These are phyloP conservation scores for Bombus haemorrhoidalis DNA, from an alignment of 1,140 invertebrate genomes.

Conservation along the genomic window DNA sequence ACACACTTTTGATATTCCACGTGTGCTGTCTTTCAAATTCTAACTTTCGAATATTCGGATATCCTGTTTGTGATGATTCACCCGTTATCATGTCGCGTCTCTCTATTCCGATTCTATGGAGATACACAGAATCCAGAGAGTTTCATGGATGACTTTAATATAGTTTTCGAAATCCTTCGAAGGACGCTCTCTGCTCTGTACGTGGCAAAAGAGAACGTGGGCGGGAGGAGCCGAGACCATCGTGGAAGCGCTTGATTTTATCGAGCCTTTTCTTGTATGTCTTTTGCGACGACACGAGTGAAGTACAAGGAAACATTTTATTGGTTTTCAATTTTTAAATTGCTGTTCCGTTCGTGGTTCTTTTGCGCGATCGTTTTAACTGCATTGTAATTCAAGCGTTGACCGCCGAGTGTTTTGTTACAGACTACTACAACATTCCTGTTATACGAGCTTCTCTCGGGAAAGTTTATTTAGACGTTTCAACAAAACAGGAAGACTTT, in stretches of 20 bases:
- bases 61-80: background rate
- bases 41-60: background rate
- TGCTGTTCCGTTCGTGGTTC: background rate
- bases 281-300: background rate
- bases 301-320: slow-evolving; percentile 5
- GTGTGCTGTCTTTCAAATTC: too few species aligned
- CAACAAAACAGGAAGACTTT: too few species aligned
- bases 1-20: background rate
- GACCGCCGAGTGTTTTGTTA: background rate
- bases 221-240: background rate
- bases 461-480: too few species aligned
- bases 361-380: background rate
- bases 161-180: slow-evolving; percentile 24
- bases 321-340: slow-evolving; percentile 19
- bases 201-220: background rate
- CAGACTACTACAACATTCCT: background rate
- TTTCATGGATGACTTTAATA: slow-evolving; percentile 2
- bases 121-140: background rate
- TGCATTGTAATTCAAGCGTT: background rate
- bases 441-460: background rate
- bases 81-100: background rate
- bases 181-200: background rate
- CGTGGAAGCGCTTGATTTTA: background rate
- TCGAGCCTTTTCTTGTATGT: background rate
- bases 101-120: background rate